These are phyloP conservation scores for Syritta pipiens DNA, from an alignment of 2,888 invertebrate genomes.

Conservation along the genomic window DNA sequence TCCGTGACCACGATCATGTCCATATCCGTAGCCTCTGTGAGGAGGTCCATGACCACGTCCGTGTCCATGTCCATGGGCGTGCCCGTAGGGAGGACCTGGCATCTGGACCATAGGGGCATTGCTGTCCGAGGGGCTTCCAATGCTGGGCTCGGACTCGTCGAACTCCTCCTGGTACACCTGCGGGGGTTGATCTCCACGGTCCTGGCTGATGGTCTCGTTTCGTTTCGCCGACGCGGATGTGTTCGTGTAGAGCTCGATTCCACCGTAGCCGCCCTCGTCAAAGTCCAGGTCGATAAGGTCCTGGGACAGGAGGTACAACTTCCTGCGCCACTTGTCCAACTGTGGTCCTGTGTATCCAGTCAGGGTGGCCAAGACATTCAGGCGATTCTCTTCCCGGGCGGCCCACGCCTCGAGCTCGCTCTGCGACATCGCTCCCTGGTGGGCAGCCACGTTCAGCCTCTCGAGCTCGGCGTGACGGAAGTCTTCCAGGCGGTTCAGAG, in stretches of 20 bases:
- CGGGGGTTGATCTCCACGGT: slow-evolving; percentile 79
- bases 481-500: slow-evolving; percentile 74
- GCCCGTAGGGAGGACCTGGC: slow-evolving; percentile 28
- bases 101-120: slow-evolving; percentile 33
- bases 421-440: slow-evolving; percentile 72
- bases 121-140: slow-evolving; percentile 71
- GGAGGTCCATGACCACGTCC: slow-evolving; percentile 1
- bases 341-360: slow-evolving; percentile 71
- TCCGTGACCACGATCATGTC: not conserved
- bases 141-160: slow-evolving; percentile 76
- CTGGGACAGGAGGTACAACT: slow-evolving; percentile 74
- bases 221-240: slow-evolving; percentile 56
- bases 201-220: slow-evolving; percentile 74
- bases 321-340: slow-evolving; percentile 75
- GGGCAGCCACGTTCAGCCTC: slow-evolving; percentile 73
- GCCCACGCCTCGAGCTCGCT: slow-evolving; percentile 72
- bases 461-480: slow-evolving; percentile 75
- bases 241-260: slow-evolving; percentile 70
- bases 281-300: slow-evolving; percentile 73
- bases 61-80: slow-evolving; percentile 11
- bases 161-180: slow-evolving; percentile 75
- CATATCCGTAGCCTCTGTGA: not conserved
- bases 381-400: slow-evolving; percentile 71
- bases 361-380: slow-evolving; percentile 70
- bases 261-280: slow-evolving; percentile 70